These are phyloP conservation scores for Cantharis lateralis DNA, from an alignment of 2,888 invertebrate genomes.

Conservation along the genomic window DNA sequence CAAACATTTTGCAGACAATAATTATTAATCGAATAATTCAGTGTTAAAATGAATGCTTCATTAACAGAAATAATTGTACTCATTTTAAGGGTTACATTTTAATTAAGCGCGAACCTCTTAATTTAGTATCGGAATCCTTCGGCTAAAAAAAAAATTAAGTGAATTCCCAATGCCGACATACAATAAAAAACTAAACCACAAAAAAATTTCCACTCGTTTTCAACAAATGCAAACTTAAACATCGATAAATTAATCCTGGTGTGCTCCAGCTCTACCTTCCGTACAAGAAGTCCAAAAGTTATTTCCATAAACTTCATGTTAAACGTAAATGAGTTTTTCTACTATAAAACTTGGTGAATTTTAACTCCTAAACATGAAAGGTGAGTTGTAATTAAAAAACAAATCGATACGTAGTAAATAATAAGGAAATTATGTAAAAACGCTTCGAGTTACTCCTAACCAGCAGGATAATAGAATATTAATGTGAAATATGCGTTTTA, in stretches of 20 bases:
- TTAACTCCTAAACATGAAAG: slow-evolving; percentile 10
- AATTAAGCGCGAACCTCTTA: background rate
- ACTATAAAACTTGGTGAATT: background rate
- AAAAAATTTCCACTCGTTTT: background rate
- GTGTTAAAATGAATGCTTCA: background rate
- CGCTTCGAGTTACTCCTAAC: background rate
- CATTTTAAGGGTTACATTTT: background rate
- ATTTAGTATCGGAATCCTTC: background rate
- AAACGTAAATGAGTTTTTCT: background rate
- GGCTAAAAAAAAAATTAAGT: background rate
- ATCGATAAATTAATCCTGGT: background rate
- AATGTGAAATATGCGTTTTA: slow-evolving; percentile 22
- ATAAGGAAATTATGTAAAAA: slow-evolving; percentile 15
- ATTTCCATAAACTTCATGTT: slow-evolving; percentile 4
- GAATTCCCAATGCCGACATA: background rate
- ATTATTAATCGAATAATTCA: background rate
- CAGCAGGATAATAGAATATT: slow-evolving; percentile 15
- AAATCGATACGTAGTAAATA: slow-evolving; percentile 1
- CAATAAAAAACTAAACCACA: background rate
- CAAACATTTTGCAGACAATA: slow-evolving; percentile 1
- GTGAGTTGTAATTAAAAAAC: slow-evolving; percentile 6
- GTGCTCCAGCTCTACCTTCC: background rate
- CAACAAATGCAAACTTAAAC: background rate
- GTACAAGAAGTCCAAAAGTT: background rate
- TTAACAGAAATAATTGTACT: background rate